These are phyloP conservation scores for Barnardius zonarius DNA, from an alignment of 2,113 vertebrate genomes.

Conservation along the genomic window DNA sequence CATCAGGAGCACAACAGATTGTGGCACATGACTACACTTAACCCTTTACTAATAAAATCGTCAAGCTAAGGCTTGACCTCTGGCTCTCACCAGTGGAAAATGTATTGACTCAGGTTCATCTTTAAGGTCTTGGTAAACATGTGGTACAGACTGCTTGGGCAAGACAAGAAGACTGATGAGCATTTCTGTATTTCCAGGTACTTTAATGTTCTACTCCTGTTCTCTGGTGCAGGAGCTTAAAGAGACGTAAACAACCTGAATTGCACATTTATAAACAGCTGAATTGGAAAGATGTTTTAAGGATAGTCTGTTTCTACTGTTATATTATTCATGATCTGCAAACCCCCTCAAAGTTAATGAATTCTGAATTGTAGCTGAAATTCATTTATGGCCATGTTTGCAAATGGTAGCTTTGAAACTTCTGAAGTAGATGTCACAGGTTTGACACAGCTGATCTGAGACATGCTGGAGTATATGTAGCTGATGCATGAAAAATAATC, in stretches of 20 bases:
- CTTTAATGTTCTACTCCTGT: not conserved
- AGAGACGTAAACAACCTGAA: not conserved
- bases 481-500: not conserved
- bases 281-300: not conserved
- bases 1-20: not conserved
- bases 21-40: not conserved
- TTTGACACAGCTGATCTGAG: not conserved
- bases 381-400: not conserved
- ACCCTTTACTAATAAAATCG: not conserved
- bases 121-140: not conserved
- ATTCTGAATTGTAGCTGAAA: not conserved
- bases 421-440: not conserved
- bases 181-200: not conserved
- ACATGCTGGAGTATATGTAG: not conserved
- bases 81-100: not conserved
- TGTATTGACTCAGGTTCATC: not conserved
- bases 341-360: not conserved
- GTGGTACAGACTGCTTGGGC: fast-evolving
- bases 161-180: not conserved
- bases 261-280: not conserved
- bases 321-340: not conserved
- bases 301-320: not conserved
- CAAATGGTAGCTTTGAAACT: not conserved
- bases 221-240: not conserved
- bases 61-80: not conserved